Percentiles rank a stretch among this genome's conserved stretches.
phyloP scores from a whole-genome alignment of 2,888 invertebrate species.

The Cristatella mucedo region DNA sequence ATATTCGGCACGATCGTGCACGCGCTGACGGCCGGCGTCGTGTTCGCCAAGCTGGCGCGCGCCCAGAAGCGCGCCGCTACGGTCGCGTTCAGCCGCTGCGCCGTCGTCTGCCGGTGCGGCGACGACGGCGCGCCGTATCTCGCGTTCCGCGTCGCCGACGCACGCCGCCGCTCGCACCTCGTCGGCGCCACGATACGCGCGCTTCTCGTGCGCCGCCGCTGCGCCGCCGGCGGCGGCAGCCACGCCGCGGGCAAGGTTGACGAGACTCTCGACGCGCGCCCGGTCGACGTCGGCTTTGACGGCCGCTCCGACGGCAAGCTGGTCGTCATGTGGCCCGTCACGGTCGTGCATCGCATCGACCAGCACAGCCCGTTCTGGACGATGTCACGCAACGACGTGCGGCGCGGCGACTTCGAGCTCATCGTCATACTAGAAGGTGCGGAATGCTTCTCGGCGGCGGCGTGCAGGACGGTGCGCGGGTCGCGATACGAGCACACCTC shows the following conservation, averaged over 20 bases:
- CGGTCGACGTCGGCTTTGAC: conserved; percentile 74
- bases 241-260: no score
- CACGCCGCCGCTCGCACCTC: conserved; percentile 78
- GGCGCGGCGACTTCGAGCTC: conserved; percentile 80
- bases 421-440: conserved; percentile 83
- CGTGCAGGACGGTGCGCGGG: no score
- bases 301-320: conserved; percentile 80
- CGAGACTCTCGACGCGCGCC: conserved; percentile 82
- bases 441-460: no score
- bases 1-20: conserved; percentile 64
- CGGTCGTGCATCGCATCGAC: conserved; percentile 85
- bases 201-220: conserved; percentile 77
- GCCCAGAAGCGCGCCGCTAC: conserved; percentile 93
- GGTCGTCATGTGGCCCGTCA: conserved; percentile 96
- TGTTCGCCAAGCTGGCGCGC: conserved; percentile 82
- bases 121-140: conserved; percentile 76
- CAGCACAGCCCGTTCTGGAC: conserved; percentile 75
- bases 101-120: conserved; percentile 70
- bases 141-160: conserved; percentile 84
- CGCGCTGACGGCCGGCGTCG: conserved; percentile 44
- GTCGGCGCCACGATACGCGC: conserved; percentile 92
- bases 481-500: no score
- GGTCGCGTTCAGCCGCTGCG: conserved; percentile 74
- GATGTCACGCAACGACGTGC: conserved; percentile 75
- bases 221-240: no score